phyloP scores from a whole-genome alignment of 2,113 vertebrate genomes.

The Phodopus roborovskii region DNA sequence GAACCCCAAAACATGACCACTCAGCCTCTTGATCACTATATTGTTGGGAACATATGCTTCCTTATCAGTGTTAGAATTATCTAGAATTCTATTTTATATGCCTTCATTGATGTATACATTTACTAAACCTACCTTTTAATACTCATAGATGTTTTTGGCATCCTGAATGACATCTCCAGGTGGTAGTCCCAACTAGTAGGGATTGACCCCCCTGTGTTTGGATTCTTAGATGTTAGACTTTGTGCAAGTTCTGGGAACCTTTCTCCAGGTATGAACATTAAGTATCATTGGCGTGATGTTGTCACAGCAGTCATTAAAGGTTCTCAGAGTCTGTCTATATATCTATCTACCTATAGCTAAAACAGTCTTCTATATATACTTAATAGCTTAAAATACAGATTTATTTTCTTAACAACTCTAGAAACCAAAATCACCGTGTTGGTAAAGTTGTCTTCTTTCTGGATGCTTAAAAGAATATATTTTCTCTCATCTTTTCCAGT shows the following conservation, averaged over 20 bases:
- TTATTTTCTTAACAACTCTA: neutral
- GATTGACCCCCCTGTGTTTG: neutral
- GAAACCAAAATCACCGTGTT: neutral
- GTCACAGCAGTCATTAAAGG: neutral
- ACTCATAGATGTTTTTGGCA: neutral
- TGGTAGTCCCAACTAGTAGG: neutral
- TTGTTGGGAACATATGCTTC: neutral
- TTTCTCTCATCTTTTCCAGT: neutral
- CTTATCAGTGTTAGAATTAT: neutral
- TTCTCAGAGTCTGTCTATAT: neutral
- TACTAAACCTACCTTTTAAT: neutral
- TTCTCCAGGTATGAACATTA: neutral
- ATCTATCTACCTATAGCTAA: neutral
- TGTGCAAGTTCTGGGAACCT: neutral
- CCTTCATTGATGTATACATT: neutral
- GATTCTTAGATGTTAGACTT: neutral
- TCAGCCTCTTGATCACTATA: neutral
- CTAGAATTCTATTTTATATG: slow-evolving; percentile 26
- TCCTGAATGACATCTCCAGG: neutral
- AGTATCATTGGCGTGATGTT: neutral
- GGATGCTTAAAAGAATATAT: neutral
- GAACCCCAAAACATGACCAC: neutral
- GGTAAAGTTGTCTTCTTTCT: neutral
- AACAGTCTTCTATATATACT: neutral
- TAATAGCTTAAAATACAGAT: neutral